A percentile compares a stretch with the other conserved stretches of the same genome.
These are phyloP conservation scores for Acleris sparsana DNA, from an alignment of 2,888 invertebrate species.

Conservation along the genomic window DNA sequence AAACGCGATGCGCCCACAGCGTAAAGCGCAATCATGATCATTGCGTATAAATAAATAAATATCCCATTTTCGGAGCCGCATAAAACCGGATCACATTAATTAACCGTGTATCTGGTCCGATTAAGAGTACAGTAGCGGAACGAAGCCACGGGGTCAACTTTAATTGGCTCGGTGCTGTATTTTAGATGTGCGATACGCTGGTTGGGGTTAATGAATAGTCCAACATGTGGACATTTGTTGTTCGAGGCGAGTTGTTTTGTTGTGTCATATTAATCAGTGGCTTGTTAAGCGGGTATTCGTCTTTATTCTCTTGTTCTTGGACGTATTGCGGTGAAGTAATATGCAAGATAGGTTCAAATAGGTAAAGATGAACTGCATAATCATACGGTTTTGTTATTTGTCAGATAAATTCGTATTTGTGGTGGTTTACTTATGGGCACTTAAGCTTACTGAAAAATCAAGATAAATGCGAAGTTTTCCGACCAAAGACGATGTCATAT, in stretches of 20 bases:
- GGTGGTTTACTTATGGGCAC: no score
- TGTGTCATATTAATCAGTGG: slow-evolving; percentile 63
- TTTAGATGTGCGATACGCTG: slow-evolving; percentile 77
- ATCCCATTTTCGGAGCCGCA: slow-evolving; percentile 60
- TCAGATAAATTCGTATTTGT: no score
- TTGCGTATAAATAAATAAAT: slow-evolving; percentile 39
- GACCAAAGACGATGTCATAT: no score
- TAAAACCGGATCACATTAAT: slow-evolving; percentile 78
- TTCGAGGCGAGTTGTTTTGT: slow-evolving; percentile 61
- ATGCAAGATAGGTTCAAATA: no score
- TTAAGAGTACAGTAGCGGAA: slow-evolving; percentile 79
- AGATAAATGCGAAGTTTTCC: no score
- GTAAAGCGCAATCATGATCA: slow-evolving; percentile 33
- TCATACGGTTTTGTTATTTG: no score
- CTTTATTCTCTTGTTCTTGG: neutral
- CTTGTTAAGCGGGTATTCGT: neutral
- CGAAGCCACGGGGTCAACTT: slow-evolving; percentile 72
- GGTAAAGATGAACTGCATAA: no score
- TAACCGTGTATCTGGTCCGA: slow-evolving; percentile 77
- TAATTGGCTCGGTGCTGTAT: slow-evolving; percentile 73
- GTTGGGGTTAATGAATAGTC: slow-evolving; percentile 72
- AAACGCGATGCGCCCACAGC: slow-evolving; percentile 28
- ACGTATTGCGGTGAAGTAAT: no score
- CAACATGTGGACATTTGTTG: slow-evolving; percentile 76
- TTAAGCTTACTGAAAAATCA: no score